phyloP scores from a whole-genome alignment of 2,888 invertebrate species.

The Heliconius ethilla region DNA sequence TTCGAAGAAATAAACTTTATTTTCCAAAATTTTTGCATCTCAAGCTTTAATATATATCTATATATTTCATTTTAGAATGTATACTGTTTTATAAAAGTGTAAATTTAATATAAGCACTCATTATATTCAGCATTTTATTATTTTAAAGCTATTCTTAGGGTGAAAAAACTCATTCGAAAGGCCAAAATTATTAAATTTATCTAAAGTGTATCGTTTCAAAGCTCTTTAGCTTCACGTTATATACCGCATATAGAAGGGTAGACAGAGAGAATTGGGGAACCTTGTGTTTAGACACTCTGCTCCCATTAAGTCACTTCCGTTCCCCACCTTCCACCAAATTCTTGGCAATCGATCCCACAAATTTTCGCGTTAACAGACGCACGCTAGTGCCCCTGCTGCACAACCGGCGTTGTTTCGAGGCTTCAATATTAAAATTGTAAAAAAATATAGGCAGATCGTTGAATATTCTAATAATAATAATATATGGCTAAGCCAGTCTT shows the following conservation, averaged over 20 bases:
- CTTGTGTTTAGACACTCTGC: too few species aligned
- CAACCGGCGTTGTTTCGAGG: neutral
- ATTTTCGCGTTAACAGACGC: too few species aligned
- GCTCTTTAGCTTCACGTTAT: too few species aligned
- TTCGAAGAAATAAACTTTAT: slow-evolving; percentile 69
- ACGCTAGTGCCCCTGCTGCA: too few species aligned
- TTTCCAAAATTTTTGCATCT: slow-evolving; percentile 57
- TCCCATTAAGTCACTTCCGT: too few species aligned
- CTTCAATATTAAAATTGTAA: neutral
- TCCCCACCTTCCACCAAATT: too few species aligned
- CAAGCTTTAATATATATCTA: neutral
- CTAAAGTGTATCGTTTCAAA: neutral
- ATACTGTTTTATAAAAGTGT: neutral
- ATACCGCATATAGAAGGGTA: too few species aligned
- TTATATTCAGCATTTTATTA: slow-evolving; percentile 2
- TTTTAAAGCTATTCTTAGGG: neutral
- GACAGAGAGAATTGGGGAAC: too few species aligned
- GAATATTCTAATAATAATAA: neutral
- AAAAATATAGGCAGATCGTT: too few species aligned
- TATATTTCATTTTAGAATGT: neutral
- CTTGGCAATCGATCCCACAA: too few species aligned
- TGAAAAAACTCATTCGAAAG: neutral
- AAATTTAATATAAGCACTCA: neutral
- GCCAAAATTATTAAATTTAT: neutral
- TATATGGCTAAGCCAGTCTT: neutral